Evolutionary conservation across 2,888 invertebrate species (phyloP).

Genomic region (Callyntrura guangdongensis): DNA sequence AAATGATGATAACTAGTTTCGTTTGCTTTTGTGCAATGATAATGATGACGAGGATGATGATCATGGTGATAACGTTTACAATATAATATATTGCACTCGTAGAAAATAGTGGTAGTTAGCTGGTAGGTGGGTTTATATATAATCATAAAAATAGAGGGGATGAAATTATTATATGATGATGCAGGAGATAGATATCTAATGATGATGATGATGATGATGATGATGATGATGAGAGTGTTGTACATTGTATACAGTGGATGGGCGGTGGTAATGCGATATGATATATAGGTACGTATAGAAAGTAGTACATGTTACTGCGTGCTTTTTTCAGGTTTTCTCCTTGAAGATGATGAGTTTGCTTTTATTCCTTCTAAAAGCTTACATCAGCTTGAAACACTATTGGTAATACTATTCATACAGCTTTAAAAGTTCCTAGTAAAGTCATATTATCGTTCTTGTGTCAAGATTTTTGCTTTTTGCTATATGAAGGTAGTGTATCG

Average conservation of each 20-base stretch:
- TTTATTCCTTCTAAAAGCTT: slow-evolving; percentile 58
- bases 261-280: neutral
- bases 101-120: neutral
- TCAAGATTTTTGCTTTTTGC: neutral
- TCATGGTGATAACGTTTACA: slow-evolving; percentile 3
- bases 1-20: slow-evolving; percentile 51
- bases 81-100: neutral
- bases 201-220: neutral
- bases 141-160: slow-evolving; percentile 4
- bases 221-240: slow-evolving; percentile 1
- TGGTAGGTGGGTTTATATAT: neutral
- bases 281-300: neutral
- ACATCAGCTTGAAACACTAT: neutral
- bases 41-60: slow-evolving; percentile 18
- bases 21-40: slow-evolving; percentile 33
- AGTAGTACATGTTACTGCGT: neutral
- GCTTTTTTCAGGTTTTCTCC: slow-evolving; percentile 37
- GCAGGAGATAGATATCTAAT: neutral
- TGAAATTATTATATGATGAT: neutral
- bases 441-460: slow-evolving; percentile 15
- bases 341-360: slow-evolving; percentile 39
- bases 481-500: neutral
- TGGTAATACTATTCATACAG: neutral
- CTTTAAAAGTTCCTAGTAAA: neutral
- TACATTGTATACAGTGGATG: neutral